Evolutionary conservation across 2,113 vertebrate genomes (phyloP).

Genomic region (Alligator sinensis): DNA sequence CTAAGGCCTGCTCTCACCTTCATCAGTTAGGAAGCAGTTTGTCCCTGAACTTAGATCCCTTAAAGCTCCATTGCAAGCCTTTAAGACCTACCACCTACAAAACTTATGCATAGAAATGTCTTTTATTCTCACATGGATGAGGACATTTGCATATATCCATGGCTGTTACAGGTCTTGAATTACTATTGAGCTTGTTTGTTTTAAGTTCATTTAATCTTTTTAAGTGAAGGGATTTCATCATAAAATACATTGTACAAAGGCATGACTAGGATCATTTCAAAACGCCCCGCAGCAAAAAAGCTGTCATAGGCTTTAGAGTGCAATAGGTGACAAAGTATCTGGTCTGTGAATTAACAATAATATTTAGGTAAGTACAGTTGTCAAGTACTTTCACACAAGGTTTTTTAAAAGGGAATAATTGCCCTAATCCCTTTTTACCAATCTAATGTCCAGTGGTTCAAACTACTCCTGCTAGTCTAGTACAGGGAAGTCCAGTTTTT

Average conservation of each 20-base stretch:
- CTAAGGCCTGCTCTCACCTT: no score
- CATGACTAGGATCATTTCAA: not conserved
- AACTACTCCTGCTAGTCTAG: not conserved
- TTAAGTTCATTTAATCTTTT: not conserved
- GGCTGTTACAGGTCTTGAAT: not conserved
- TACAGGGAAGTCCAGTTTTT: not conserved
- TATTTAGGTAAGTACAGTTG: not conserved
- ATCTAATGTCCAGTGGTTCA: not conserved
- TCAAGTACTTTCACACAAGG: not conserved
- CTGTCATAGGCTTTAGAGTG: not conserved
- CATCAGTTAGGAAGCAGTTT: not conserved
- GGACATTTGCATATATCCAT: no score
- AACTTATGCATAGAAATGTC: no score
- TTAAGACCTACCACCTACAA: not conserved
- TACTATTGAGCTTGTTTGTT: not conserved
- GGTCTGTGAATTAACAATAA: not conserved
- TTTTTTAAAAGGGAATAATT: not conserved
- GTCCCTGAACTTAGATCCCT: not conserved
- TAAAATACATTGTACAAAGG: not conserved
- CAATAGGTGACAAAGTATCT: not conserved
- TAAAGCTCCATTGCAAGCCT: not conserved
- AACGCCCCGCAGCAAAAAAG: not conserved
- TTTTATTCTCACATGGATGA: no score
- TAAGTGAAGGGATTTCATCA: not conserved
- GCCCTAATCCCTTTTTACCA: not conserved